Evolutionary conservation across 2,113 vertebrate genomes (phyloP).

Genomic region (Genyomyrus donnyi): DNA sequence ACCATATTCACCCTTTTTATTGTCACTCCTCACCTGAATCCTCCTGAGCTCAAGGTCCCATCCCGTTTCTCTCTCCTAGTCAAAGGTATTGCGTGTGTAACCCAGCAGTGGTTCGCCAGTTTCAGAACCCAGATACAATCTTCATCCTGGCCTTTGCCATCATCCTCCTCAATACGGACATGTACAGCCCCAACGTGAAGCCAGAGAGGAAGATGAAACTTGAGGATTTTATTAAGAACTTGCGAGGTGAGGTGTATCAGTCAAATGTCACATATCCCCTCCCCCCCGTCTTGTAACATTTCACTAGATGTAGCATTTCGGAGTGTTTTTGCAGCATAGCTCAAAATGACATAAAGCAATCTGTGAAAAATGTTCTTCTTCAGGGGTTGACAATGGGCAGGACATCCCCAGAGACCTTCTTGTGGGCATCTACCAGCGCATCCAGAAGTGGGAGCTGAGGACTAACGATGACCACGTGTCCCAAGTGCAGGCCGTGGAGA

Average conservation of each 20-base stretch:
- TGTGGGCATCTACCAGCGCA: slow-evolving; percentile 89
- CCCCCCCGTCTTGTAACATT: background rate
- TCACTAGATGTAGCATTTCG: background rate
- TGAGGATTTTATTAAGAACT: slow-evolving; percentile 95
- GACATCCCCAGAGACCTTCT: slow-evolving; percentile 90
- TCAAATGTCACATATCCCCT: background rate
- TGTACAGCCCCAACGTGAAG: slow-evolving; percentile 96
- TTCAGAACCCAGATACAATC: slow-evolving; percentile 95
- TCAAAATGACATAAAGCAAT: background rate
- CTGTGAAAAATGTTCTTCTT: background rate
- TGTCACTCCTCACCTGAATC: background rate
- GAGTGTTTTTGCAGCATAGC: background rate
- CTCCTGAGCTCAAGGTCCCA: background rate
- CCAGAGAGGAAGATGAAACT: slow-evolving; percentile 94
- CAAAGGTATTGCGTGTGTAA: slow-evolving; percentile 94
- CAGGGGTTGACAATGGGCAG: slow-evolving; percentile 94
- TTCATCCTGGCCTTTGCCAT: slow-evolving; percentile 95
- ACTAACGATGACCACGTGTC: slow-evolving; percentile 96
- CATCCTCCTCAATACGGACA: slow-evolving; percentile 95
- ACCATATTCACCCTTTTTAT: background rate
- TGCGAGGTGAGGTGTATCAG: slow-evolving; percentile 63
- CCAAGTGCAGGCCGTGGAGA: slow-evolving; percentile 89
- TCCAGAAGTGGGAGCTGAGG: slow-evolving; percentile 87
- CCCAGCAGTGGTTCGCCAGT: slow-evolving; percentile 84
- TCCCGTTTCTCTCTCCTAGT: slow-evolving; percentile 50